Percentiles rank a stretch among this genome's conserved stretches.
phyloP scores from a whole-genome alignment of 2,888 invertebrate genomes.

The Drosophila paramelanica region DNA sequence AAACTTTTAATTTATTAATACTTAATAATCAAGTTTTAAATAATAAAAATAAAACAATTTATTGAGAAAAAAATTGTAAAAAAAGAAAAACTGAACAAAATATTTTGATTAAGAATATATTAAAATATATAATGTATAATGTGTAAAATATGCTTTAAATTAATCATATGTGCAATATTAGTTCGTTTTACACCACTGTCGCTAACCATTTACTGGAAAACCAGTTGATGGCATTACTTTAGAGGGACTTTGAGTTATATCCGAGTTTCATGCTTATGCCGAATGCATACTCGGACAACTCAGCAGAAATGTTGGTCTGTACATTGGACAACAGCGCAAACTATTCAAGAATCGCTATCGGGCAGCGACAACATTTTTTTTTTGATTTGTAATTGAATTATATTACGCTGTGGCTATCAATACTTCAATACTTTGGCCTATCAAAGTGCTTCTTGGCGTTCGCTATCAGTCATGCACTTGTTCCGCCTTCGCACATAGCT shows the following conservation, averaged over 20 bases:
- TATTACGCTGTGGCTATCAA: constrained; percentile 6
- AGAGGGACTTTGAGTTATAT: constrained; percentile 27
- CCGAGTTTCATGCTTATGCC: constrained; percentile 24
- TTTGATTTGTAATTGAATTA: constrained; percentile 4
- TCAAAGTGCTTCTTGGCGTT: constrained; percentile 19
- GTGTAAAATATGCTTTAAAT: too few species aligned
- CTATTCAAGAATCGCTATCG: constrained; percentile 29
- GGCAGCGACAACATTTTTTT: constrained; percentile 23
- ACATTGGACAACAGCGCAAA: constrained; percentile 50
- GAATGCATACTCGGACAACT: constrained; percentile 21
- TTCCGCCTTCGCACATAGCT: too few species aligned
- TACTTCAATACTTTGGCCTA: constrained; percentile 16
- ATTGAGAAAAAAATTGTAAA: too few species aligned
- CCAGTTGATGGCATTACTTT: constrained; percentile 7
- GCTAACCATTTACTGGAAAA: neutral
- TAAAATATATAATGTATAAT: too few species aligned
- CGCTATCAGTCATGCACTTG: constrained; percentile 33
- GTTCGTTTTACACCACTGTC: constrained; percentile 12
- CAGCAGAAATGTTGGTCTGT: constrained; percentile 13
- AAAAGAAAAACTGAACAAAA: too few species aligned
- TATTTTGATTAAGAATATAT: too few species aligned
- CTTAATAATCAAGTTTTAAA: too few species aligned
- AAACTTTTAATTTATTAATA: too few species aligned
- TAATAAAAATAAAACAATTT: too few species aligned
- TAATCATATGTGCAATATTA: too few species aligned